A percentile compares a stretch with the other conserved stretches of the same genome.
These are phyloP conservation scores for Catocala fraxini DNA, from an alignment of 2,888 invertebrate species.

Conservation along the genomic window DNA sequence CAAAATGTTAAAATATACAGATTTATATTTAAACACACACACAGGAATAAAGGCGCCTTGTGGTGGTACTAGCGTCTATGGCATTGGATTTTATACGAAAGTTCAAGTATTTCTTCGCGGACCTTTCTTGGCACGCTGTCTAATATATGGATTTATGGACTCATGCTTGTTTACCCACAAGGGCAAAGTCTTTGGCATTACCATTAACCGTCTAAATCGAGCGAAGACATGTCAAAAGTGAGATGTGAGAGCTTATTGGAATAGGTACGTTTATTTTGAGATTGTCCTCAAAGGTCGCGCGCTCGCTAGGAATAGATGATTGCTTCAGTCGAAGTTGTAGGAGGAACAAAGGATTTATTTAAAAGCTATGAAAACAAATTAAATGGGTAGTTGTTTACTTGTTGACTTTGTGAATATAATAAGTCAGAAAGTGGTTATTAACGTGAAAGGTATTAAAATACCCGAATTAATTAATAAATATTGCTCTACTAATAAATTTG, in stretches of 20 bases:
- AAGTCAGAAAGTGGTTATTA: no score
- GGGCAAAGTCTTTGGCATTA: not conserved
- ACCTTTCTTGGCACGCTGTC: not conserved
- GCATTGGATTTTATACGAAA: no score
- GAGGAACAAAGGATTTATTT: not conserved
- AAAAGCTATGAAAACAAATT: not conserved
- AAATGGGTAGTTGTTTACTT: not conserved
- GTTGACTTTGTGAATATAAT: no score
- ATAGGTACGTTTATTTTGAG: slow-evolving; percentile 11
- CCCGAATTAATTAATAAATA: no score
- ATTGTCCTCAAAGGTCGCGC: slow-evolving; percentile 7
- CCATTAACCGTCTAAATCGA: slow-evolving; percentile 10
- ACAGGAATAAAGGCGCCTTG: no score
- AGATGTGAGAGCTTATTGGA: slow-evolving; percentile 2
- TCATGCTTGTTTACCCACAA: slow-evolving; percentile 5
- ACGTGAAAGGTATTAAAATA: no score
- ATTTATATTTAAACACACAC: no score
- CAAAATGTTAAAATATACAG: no score
- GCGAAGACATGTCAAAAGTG: slow-evolving; percentile 10
- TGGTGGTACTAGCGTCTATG: no score
- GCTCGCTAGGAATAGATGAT: slow-evolving; percentile 5
- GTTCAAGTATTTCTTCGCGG: no score
- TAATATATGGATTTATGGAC: not conserved
- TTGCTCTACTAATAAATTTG: no score
- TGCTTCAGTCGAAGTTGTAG: not conserved